phyloP scores from a whole-genome alignment of 2,888 invertebrate genomes.

The Drosophila maculinotata region DNA sequence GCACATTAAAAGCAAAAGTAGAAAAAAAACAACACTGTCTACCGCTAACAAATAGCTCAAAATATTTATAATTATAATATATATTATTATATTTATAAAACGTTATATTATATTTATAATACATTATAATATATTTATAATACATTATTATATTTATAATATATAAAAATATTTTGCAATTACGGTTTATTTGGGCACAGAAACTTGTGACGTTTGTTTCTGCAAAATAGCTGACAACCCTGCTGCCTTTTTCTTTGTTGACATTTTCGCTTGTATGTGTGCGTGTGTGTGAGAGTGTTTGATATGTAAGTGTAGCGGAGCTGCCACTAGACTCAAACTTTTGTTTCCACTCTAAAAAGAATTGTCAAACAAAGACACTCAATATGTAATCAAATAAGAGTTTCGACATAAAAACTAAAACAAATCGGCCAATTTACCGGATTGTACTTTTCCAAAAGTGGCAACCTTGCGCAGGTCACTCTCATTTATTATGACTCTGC shows the following conservation, averaged over 20 bases:
- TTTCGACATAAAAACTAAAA: conserved; percentile 1
- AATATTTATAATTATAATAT: too few relatives aligned
- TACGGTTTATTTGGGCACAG: neutral
- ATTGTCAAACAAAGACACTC: neutral
- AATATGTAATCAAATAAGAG: neutral
- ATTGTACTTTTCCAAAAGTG: conserved; percentile 43
- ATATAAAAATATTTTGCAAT: conserved; percentile 8
- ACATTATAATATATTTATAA: too few relatives aligned
- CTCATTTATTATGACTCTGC: conserved; percentile 43
- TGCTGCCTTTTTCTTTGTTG: conserved; percentile 63
- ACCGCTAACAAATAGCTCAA: neutral
- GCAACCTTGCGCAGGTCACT: conserved; percentile 64
- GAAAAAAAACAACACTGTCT: too few relatives aligned
- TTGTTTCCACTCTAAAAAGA: conserved; percentile 6
- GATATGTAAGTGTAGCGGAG: conserved; percentile 22
- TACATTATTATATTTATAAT: too few relatives aligned
- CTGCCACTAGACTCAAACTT: conserved; percentile 26
- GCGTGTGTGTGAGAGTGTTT: conserved; percentile 22
- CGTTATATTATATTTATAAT: too few relatives aligned
- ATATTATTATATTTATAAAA: too few relatives aligned
- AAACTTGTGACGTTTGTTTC: conserved; percentile 24
- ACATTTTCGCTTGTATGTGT: conserved; percentile 53
- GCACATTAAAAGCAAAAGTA: conserved; percentile 20
- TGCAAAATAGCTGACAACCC: conserved; percentile 50
- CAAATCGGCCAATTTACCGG: conserved; percentile 11